Conservation (phyloP, 2,797 vertebrate genomes). For the Cercopithecus diana region DNA sequence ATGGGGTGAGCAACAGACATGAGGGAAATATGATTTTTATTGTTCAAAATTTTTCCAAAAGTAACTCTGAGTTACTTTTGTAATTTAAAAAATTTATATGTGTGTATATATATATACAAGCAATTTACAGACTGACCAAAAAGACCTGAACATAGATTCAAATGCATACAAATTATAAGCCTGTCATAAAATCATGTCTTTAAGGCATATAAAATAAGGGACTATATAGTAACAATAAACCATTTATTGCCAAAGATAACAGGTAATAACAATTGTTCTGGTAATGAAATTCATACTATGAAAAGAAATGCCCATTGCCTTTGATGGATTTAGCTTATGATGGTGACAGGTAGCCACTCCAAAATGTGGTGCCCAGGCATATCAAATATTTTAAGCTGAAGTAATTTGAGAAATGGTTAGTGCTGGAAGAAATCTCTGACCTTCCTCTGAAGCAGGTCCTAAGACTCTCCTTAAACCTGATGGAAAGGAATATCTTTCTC, state of each 20-base stretch:
- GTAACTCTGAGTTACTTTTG: constrained; percentile 2
- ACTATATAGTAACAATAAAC: constrained; percentile 70
- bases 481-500: neutral
- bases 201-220: constrained; percentile 53
- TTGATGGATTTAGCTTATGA: neutral
- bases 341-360: neutral
- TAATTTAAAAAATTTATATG: neutral
- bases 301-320: neutral
- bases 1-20: neutral
- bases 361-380: neutral
- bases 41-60: neutral
- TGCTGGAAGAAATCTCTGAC: neutral
- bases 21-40: neutral
- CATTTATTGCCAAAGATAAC: neutral
- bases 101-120: neutral
- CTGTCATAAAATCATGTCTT: neutral
- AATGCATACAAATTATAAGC: constrained; percentile 68
- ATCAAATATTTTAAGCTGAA: neutral
- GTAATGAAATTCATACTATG: neutral
- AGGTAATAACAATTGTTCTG: constrained; percentile 20
- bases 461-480: neutral
- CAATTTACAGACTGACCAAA: neutral
- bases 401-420: neutral
- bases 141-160: constrained; percentile 71
- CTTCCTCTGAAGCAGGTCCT: neutral